phyloP scores from a whole-genome alignment of 2,888 invertebrate genomes.

The Teleogryllus oceanicus region DNA sequence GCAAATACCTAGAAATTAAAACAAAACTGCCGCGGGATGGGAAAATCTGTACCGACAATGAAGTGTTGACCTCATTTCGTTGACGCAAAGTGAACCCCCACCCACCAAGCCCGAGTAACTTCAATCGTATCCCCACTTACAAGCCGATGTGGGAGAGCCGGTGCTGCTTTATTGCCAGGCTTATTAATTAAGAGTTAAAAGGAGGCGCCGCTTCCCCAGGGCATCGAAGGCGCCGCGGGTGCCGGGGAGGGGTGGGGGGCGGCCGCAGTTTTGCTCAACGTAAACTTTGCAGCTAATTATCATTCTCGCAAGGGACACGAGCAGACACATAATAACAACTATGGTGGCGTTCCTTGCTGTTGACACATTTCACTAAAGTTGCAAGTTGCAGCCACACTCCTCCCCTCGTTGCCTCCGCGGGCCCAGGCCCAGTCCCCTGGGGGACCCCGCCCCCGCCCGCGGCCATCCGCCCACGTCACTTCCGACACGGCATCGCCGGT shows the following conservation, averaged over 20 bases:
- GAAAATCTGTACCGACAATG: too few relatives aligned
- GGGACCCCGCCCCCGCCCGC: background rate
- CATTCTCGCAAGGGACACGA: background rate
- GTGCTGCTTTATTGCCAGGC: background rate
- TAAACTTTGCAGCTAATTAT: background rate
- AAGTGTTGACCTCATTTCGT: too few relatives aligned
- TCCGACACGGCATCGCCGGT: too few relatives aligned
- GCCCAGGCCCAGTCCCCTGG: too few relatives aligned
- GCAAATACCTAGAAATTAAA: too few relatives aligned
- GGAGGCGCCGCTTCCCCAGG: background rate
- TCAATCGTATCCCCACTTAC: too few relatives aligned
- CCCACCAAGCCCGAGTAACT: too few relatives aligned
- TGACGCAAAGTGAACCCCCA: too few relatives aligned
- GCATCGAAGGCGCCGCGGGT: background rate
- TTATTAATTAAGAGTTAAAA: conserved; percentile 11
- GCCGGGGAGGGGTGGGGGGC: background rate
- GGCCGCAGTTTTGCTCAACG: too few relatives aligned
- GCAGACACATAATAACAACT: conserved; percentile 9
- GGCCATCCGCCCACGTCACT: too few relatives aligned
- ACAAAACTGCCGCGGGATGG: too few relatives aligned
- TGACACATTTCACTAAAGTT: conserved; percentile 2
- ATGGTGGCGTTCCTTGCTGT: conserved; percentile 11
- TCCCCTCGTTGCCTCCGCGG: background rate
- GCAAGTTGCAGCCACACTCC: background rate
- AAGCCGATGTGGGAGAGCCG: background rate